Percentiles rank a stretch among this genome's conserved stretches.
Conservation (phyloP, 2,888 invertebrate species). For the Meganola albula region DNA sequence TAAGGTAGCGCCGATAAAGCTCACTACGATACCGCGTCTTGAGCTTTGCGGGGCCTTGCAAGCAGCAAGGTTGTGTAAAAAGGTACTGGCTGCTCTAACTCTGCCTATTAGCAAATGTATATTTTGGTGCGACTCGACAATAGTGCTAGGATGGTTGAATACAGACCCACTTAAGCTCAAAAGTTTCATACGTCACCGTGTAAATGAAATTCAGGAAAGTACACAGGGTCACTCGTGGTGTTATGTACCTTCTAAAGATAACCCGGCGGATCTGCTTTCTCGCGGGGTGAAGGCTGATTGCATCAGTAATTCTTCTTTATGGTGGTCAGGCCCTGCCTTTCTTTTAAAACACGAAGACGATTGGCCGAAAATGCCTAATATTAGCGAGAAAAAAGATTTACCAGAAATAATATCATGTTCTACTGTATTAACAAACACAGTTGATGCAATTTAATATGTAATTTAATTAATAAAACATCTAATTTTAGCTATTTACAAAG, state of each 20-base stretch:
- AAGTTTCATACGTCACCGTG: not conserved
- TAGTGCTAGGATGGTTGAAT: no score
- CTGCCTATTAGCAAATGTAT: not conserved
- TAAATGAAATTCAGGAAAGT: conserved; percentile 10
- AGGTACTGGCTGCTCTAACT: conserved; percentile 1
- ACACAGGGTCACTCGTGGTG: conserved; percentile 8
- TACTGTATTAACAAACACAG: not conserved
- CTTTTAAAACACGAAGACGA: not conserved
- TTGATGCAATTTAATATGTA: conserved; percentile 1
- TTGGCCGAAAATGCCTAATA: not conserved
- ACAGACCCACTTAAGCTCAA: not conserved
- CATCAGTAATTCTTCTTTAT: conserved; percentile 6
- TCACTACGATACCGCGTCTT: not conserved
- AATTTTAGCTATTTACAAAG: conserved; percentile 1
- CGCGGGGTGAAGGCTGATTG: conserved; percentile 14
- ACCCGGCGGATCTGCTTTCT: conserved; percentile 18
- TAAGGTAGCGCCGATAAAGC: not conserved
- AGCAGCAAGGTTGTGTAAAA: conserved; percentile 7
- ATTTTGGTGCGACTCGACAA: no score
- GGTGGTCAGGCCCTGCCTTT: conserved; percentile 14
- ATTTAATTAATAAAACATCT: conserved; percentile 3
- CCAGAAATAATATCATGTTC: not conserved
- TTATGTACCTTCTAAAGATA: conserved; percentile 15
- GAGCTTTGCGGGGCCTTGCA: conserved; percentile 6
- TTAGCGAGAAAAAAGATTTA: not conserved